Conservation (phyloP, 2,113 vertebrate genomes). For the Ciconia maguari region DNA sequence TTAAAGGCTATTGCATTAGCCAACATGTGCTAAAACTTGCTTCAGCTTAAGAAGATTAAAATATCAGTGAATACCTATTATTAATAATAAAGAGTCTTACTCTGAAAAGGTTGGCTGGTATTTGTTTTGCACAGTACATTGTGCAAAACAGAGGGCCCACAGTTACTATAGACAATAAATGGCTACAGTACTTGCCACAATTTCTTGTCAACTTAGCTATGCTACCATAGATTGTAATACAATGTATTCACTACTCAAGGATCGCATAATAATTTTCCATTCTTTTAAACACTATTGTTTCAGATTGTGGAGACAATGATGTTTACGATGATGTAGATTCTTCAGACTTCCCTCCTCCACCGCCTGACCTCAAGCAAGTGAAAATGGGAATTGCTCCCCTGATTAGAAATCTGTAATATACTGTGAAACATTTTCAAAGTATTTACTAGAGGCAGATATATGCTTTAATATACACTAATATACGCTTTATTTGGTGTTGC, state of each 20-base stretch:
- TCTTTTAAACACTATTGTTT: neutral
- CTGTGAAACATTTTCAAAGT: neutral
- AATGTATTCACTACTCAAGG: neutral
- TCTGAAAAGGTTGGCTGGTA: neutral
- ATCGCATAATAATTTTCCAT: neutral
- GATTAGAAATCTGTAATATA: neutral
- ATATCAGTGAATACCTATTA: neutral
- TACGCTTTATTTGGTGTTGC: neutral
- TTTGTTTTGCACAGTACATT: neutral
- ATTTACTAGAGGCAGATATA: neutral
- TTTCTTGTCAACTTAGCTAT: neutral
- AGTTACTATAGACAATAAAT: neutral
- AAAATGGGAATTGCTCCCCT: neutral
- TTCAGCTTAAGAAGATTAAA: neutral
- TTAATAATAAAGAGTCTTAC: neutral
- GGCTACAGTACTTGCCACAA: neutral
- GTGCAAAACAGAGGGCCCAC: neutral
- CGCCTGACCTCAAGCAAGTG: constrained; percentile 73
- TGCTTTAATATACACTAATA: neutral
- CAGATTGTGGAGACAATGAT: constrained; percentile 71
- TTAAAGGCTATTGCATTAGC: neutral
- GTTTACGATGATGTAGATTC: constrained; percentile 90
- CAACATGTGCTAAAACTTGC: neutral
- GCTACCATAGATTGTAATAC: neutral
- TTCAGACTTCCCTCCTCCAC: constrained; percentile 69